phyloP scores from a whole-genome alignment of 2,113 vertebrate genomes.

The Anguilla rostrata region DNA sequence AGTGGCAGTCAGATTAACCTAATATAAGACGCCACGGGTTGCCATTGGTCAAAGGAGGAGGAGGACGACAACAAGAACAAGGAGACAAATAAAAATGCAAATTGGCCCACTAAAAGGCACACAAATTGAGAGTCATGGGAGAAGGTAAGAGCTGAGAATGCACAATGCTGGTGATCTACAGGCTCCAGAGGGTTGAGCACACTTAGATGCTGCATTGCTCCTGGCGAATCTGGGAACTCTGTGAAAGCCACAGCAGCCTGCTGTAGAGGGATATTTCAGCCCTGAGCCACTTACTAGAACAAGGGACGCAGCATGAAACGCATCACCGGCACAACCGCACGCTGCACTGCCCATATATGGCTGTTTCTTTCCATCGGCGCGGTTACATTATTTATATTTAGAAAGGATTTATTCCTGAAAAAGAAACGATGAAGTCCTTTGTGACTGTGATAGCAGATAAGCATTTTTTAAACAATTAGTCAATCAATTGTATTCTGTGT shows the following conservation, averaged over 20 bases:
- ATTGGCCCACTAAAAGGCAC: not conserved
- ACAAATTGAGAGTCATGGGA: not conserved
- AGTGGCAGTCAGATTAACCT: not conserved
- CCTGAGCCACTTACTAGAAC: not conserved
- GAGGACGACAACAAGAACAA: not conserved
- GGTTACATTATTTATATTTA: not conserved
- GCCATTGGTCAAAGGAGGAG: conserved; percentile 3
- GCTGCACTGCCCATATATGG: not conserved
- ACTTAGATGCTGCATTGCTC: not conserved
- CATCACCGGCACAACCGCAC: not conserved
- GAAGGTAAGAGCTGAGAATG: not conserved
- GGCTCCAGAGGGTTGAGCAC: not conserved
- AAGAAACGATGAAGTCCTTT: not conserved
- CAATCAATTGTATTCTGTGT: not conserved
- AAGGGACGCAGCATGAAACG: not conserved
- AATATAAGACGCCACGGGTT: not conserved
- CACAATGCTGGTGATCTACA: not conserved
- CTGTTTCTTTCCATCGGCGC: not conserved
- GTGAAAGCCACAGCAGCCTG: not conserved
- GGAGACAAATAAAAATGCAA: not conserved
- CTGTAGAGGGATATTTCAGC: not conserved
- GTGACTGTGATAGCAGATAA: not conserved
- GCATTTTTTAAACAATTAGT: not conserved
- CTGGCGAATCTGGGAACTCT: not conserved
- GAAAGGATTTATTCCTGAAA: not conserved